Evolutionary conservation across 2,888 invertebrate genomes (phyloP), one percentile per base, ranked within the genome.

Genomic region (Lapara coniferarum): DNA sequence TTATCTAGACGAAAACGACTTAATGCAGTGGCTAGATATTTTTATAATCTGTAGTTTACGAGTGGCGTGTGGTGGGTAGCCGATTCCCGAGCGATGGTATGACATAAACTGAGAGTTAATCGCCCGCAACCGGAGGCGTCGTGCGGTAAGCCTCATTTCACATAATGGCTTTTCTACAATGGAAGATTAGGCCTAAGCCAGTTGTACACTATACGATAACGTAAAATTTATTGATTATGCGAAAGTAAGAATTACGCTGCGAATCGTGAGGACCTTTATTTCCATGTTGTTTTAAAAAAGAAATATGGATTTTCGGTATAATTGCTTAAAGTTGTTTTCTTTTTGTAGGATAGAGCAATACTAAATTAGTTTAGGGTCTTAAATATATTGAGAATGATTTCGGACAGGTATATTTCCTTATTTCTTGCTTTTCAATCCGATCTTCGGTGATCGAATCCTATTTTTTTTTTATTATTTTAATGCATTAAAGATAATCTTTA

Each of bases 41-140:
- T 6, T 63, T 63, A 63, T 63, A 49, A 68, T 14, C 30, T 59
- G 37, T 57, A 59, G 51, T 68, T 58, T 58, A 68, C 68, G 68
- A 37, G 51, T 14, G 68, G 51, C 30, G 51, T 56, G 58, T 58
- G 16, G 46, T 14, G 30, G 14, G 67, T 14, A 19, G 55, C 19
- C 19, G 55, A 55, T 30, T 57, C 46, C 10, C 16, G 3, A 16
- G 49, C 19, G 55, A 49, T 67, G 30, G 16, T 25, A 49, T 46
- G 30, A 25, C 53, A 51, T 66, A 67, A 70, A 53, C 59, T 66
- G 67, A 12, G 63, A 59, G 49, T 52, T 63, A 68, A 68, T 58
- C 58, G 68, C 10, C 37, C 51, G 51, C 44, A 16, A 19, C 51
- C 46, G 57, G 51, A 44, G 44, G 13, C 57, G 51, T 8, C 25